These are phyloP conservation scores for Lucifuga dentata DNA, from an alignment of 2,113 vertebrate genomes.

Conservation along the genomic window DNA sequence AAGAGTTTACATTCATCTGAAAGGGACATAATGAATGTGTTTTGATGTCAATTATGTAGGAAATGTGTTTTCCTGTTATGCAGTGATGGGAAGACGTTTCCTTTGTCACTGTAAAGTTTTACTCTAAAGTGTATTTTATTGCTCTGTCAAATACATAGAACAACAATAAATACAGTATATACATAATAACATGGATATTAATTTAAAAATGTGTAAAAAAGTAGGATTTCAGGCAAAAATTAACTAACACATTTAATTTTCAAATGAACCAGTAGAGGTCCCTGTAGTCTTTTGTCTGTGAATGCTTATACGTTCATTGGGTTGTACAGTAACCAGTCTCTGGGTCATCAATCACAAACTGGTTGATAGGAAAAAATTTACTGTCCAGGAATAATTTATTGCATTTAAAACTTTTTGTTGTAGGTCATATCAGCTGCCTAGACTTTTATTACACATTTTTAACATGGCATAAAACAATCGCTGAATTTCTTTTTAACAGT, in stretches of 20 bases:
- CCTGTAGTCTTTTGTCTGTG: constrained; percentile 27
- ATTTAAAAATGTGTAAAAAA: too few species aligned
- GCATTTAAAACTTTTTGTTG: background rate
- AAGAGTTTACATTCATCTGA: background rate
- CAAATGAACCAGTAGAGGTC: constrained; percentile 57
- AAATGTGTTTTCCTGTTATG: too few species aligned
- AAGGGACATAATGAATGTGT: background rate
- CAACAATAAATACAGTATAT: too few species aligned
- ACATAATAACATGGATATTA: background rate
- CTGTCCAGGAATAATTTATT: constrained; percentile 1
- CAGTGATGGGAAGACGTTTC: background rate
- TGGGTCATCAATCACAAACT: too few species aligned
- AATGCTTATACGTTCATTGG: background rate
- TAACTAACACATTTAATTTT: constrained; percentile 16
- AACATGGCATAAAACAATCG: background rate
- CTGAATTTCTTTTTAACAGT: background rate
- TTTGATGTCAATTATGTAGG: too few species aligned
- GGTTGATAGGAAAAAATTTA: background rate
- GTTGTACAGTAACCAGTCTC: background rate
- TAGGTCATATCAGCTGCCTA: constrained; percentile 13
- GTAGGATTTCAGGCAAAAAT: too few species aligned
- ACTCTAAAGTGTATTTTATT: too few species aligned
- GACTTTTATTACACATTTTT: background rate
- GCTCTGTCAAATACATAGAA: too few species aligned
- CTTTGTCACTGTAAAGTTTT: background rate